phyloP scores from a whole-genome alignment of 2,113 vertebrate species.

The Copsychus sechellarum region DNA sequence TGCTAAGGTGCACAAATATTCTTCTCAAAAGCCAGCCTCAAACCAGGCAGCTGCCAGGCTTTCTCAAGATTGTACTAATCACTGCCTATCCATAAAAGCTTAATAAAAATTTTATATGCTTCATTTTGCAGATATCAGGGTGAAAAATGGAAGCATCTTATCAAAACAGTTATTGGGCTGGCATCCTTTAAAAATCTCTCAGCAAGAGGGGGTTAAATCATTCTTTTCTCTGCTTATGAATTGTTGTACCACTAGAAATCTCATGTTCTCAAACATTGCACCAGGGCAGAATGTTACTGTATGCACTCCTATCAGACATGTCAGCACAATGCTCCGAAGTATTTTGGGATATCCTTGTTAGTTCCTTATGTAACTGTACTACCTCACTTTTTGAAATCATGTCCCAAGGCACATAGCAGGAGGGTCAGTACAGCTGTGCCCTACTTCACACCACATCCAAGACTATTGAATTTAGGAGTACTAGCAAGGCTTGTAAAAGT shows the following conservation, averaged over 20 bases:
- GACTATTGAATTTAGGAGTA: background rate
- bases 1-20: background rate
- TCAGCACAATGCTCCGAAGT: background rate
- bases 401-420: conserved; percentile 8
- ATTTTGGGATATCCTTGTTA: conserved; percentile 36
- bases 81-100: background rate
- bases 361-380: background rate
- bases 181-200: background rate
- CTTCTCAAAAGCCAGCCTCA: background rate
- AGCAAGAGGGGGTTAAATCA: background rate
- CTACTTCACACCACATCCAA: conserved; percentile 12
- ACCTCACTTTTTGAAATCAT: conserved; percentile 25
- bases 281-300: background rate
- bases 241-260: background rate
- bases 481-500: background rate
- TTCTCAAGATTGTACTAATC: background rate
- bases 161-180: background rate
- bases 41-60: background rate
- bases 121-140: background rate
- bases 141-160: background rate
- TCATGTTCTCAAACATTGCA: background rate
- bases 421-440: conserved; percentile 18
- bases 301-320: background rate
- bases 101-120: background rate
- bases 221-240: background rate